A percentile compares a stretch with the other conserved stretches of the same genome.
These are phyloP conservation scores for Acronicta aceris DNA, from an alignment of 2,888 invertebrate genomes.

Conservation along the genomic window DNA sequence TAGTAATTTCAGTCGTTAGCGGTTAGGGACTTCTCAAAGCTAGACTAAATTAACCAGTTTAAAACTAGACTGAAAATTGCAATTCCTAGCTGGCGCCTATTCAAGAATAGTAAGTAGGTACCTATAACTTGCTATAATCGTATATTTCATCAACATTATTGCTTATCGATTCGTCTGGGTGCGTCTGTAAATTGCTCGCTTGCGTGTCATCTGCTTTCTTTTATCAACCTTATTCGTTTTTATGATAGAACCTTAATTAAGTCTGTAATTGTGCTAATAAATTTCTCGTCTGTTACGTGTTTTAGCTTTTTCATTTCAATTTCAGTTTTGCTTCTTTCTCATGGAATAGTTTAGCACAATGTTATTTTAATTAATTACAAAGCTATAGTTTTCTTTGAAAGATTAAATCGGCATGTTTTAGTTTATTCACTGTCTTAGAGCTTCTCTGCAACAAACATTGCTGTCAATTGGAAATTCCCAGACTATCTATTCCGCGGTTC, in stretches of 20 bases:
- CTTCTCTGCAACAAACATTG: slow-evolving; percentile 16
- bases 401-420: no score
- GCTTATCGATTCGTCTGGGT: slow-evolving; percentile 20
- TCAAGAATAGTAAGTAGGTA: no score
- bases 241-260: slow-evolving; percentile 31
- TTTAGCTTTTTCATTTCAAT: slow-evolving; percentile 20
- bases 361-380: no score
- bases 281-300: slow-evolving; percentile 13
- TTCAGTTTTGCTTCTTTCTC: no score
- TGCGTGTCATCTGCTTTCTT: slow-evolving; percentile 33
- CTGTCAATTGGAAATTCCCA: slow-evolving; percentile 20
- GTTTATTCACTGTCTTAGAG: background rate
- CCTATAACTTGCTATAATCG: slow-evolving; percentile 1
- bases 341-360: no score
- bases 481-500: slow-evolving; percentile 16
- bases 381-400: no score
- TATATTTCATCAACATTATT: slow-evolving; percentile 39
- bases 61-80: slow-evolving; percentile 28
- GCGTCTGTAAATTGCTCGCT: slow-evolving; percentile 5
- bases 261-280: slow-evolving; percentile 39
- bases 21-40: slow-evolving; percentile 38
- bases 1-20: slow-evolving; percentile 51
- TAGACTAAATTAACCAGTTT: slow-evolving; percentile 32
- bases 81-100: no score
- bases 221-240: slow-evolving; percentile 23